Evolutionary conservation across 2,113 vertebrate species (phyloP).

Genomic region (Ctenodactylus gundi): DNA sequence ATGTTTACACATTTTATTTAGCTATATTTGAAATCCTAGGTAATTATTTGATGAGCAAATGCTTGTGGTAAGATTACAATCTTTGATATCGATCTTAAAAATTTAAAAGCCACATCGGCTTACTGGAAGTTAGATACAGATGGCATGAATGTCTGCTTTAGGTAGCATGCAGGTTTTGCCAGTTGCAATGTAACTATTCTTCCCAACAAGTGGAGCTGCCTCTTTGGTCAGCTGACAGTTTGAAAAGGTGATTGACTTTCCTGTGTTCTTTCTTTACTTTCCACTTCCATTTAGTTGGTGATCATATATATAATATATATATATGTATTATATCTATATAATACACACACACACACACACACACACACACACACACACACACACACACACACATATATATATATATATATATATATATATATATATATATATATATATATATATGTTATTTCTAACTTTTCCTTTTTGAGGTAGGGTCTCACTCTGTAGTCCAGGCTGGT

Average conservation of each 20-base stretch:
- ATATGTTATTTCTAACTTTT: too few species aligned
- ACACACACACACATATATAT: too few species aligned
- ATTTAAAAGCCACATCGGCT: not conserved
- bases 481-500: too few species aligned
- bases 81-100: constrained; percentile 8
- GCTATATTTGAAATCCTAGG: not conserved
- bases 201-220: not conserved
- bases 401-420: too few species aligned
- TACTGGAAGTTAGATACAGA: not conserved
- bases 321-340: too few species aligned
- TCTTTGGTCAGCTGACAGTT: not conserved
- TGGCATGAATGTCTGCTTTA: not conserved
- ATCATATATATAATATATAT: too few species aligned
- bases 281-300: not conserved
- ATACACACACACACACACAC: too few species aligned
- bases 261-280: not conserved
- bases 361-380: too few species aligned
- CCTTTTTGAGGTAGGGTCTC: too few species aligned
- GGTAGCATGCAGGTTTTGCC: not conserved
- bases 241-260: not conserved
- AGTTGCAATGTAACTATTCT: not conserved
- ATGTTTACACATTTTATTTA: constrained; percentile 29
- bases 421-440: too few species aligned
- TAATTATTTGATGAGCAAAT: constrained; percentile 10
- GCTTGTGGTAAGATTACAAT: not conserved